Percentiles rank a stretch among this genome's conserved stretches.
Evolutionary conservation across 1,140 invertebrate species (phyloP).

Genomic region (Chionoecetes opilio): DNA sequence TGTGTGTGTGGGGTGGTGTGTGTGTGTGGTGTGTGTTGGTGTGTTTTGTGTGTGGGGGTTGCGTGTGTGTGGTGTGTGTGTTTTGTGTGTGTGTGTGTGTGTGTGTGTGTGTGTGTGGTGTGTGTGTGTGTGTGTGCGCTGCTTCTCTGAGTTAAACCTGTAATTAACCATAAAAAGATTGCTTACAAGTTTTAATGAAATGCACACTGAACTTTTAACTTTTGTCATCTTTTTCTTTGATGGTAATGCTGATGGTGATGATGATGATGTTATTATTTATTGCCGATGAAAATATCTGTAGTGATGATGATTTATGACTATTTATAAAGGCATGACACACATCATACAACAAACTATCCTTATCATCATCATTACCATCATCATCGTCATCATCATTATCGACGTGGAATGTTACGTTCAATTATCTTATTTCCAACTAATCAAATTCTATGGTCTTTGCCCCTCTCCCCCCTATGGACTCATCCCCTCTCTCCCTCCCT

Average conservation of each 20-base stretch:
- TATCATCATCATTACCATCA: neutral
- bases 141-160: too few relatives aligned
- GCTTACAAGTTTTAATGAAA: too few relatives aligned
- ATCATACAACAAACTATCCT: too few relatives aligned
- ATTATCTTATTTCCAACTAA: too few relatives aligned
- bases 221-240: too few relatives aligned
- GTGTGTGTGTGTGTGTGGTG: slow-evolving; percentile 25
- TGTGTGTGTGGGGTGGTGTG: slow-evolving; percentile 27
- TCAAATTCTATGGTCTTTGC: neutral
- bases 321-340: neutral
- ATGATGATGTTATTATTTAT: neutral
- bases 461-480: neutral
- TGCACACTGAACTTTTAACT: too few relatives aligned
- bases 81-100: slow-evolving; percentile 27
- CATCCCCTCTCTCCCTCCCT: neutral
- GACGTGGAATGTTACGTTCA: too few relatives aligned
- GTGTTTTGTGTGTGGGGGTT: neutral
- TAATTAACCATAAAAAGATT: too few relatives aligned
- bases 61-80: neutral
- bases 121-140: neutral
- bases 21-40: neutral
- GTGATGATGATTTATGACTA: too few relatives aligned
- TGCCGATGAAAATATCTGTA: too few relatives aligned
- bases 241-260: neutral
- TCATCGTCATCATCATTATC: neutral